Evolutionary conservation across 1,140 invertebrate species (phyloP), one percentile per base, ranked within the genome.

Genomic region (Phthorimaea operculella): DNA sequence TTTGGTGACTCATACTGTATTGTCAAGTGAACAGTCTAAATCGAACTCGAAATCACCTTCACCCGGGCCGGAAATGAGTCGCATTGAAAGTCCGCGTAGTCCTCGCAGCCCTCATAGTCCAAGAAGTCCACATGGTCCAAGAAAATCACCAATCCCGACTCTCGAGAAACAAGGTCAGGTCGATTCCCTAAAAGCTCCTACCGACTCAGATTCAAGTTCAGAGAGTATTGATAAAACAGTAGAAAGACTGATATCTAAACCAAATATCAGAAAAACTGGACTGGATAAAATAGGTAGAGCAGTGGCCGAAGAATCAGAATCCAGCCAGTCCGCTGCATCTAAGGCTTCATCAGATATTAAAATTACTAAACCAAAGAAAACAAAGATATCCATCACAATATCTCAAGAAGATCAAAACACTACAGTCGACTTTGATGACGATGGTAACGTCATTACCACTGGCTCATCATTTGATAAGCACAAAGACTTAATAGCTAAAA

Each of bases 111-210:
- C 39, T 8, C 44, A 17, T 9, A 16, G 14, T 47, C 44, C 44
- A 16, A 15, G 16, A 49, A 78, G 73, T 50, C 83, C 83, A 58
- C 72, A 72, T 60, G 69, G 73, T 34, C 62, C 80, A 12, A 85
- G 87, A 53, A 88, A 88, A 64, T 87, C 87, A 9, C 87, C 87
- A 36, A 89, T 88, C 0, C 88, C 88, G 1, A 89, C 87, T 5
- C 71, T 89, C 52, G 88, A 89, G 65, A 89, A 89, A 60, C 88
- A 89, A 75, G 87, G 87, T 34, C 88, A 82, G 48, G 88, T 89
- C 33, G 88, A 89, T 77, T 86, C 86, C 1, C 76, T 73, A 61
- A 87, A 81, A 64, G 80, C 74, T 11, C 84, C 86, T n/a, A 76
- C 81, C 16, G 86, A 87, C 73, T 84, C 86, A 3, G 86, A 87